phyloP scores from a whole-genome alignment of 2,888 invertebrate species.

The Papilio elwesi region DNA sequence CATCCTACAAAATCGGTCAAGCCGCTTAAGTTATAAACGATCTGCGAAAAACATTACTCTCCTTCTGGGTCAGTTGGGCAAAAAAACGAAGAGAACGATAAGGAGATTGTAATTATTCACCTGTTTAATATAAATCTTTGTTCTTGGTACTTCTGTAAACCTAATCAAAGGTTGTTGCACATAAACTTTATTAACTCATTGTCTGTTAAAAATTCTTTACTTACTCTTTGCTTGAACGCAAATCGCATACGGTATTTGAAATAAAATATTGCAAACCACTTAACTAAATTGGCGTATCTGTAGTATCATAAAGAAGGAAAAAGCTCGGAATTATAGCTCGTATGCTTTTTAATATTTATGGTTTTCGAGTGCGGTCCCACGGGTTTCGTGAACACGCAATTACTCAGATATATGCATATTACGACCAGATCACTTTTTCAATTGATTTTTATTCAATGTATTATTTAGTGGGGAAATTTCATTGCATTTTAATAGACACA shows the following conservation, averaged over 20 bases:
- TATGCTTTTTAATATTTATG: conserved; percentile 34
- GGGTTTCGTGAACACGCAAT: conserved; percentile 34
- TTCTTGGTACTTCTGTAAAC: too few species aligned
- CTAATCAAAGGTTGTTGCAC: too few species aligned
- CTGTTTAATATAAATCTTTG: too few species aligned
- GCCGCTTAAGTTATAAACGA: too few species aligned
- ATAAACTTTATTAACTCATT: too few species aligned
- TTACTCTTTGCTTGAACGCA: conserved; percentile 1
- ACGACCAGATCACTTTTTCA: neutral
- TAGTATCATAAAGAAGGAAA: conserved; percentile 30
- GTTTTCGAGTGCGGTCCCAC: conserved; percentile 26
- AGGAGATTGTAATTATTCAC: too few species aligned
- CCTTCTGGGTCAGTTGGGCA: too few species aligned
- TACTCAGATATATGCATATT: conserved; percentile 23
- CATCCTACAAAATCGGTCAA: too few species aligned
- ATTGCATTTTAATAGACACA: neutral
- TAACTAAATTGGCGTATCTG: conserved; percentile 36
- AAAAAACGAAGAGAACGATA: too few species aligned
- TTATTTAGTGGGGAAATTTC: neutral
- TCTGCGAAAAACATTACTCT: too few species aligned
- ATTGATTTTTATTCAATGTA: neutral
- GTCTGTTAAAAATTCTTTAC: neutral
- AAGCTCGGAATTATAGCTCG: conserved; percentile 30
- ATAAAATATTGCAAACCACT: conserved; percentile 31
- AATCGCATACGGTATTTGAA: conserved; percentile 13